Base-by-base conservation (phyloP, 1,140 invertebrate genomes). In the Bombus haemorrhoidalis region DNA sequence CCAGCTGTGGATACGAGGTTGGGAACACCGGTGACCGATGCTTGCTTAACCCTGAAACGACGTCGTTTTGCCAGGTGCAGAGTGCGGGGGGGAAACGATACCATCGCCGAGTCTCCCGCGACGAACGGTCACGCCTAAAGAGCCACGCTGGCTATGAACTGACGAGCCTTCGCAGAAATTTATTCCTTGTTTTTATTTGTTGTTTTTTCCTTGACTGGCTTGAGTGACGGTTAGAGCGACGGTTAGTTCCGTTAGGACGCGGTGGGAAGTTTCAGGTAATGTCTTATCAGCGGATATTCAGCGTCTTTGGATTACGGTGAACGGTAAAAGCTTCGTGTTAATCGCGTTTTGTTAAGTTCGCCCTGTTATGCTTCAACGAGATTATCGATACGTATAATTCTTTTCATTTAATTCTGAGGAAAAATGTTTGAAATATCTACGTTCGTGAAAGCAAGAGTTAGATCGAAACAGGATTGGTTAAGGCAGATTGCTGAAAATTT, bases 41-140 rank as follows among this genome's bases (percentile, higher is more conserved):
- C 86, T 89, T 86, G 81, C 80, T 89, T 86, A 89, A 89, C 88
- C 88, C 85, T 89, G 88, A 89, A 89, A 80, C 83, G 53, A 25
- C 77, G 87, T 83, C 87, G 84, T 89, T 89, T 81, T 62, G 76
- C 87, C 88, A 89, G 88, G 88, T 89, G 88, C 76, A 80, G 15
- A 28, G 87, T 43, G 74, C 66, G 62, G 43, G 34, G 79, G 57
- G 37, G 57, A 53, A 37, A 53, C 57, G 88, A 89, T 89, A 89
- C 1, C 43, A 89, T 89, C 88, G 76, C 34, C 28, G 47, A 34
- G n/a, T 85, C 76, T 80, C 66, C 83, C 66, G 83, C 76, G 83
- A 85, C 18, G 53, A 62, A 57, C 47, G 62, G 75, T 78, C 57
- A 39, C 37, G 75, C n/a, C 64, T 68, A 43, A 69, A n/a, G 41